A percentile compares a stretch with the other conserved stretches of the same genome.
phyloP scores from a whole-genome alignment of 2,888 invertebrate genomes.

The Troides aeacus region DNA sequence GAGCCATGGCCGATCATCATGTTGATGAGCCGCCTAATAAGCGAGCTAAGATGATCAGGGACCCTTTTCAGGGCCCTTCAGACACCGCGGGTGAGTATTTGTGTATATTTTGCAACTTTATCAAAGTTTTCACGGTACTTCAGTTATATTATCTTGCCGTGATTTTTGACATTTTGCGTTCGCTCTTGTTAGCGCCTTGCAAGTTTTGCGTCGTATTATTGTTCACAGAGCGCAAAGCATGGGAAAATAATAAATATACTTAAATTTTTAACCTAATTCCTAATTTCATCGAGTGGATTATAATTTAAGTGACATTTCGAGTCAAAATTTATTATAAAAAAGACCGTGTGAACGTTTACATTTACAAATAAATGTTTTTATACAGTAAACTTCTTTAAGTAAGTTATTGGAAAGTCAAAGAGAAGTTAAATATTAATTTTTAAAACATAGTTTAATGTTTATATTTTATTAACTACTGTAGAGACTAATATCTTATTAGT shows the following conservation, averaged over 20 bases:
- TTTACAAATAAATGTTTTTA: slow-evolving; percentile 2
- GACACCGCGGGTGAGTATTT: slow-evolving; percentile 87
- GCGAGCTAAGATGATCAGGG: slow-evolving; percentile 94
- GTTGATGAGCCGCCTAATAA: slow-evolving; percentile 97
- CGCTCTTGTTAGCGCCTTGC: slow-evolving; percentile 71
- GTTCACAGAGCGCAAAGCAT: slow-evolving; percentile 43
- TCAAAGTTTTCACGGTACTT: slow-evolving; percentile 59
- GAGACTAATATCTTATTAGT: neutral
- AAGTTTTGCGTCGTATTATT: slow-evolving; percentile 77
- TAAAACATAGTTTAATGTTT: neutral
- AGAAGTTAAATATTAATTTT: neutral
- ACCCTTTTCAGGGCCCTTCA: slow-evolving; percentile 89
- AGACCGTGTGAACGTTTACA: slow-evolving; percentile 3
- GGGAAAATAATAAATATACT: slow-evolving; percentile 28
- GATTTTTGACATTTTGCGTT: slow-evolving; percentile 73
- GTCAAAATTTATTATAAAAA: slow-evolving; percentile 21
- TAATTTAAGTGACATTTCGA: slow-evolving; percentile 15
- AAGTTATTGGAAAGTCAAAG: neutral
- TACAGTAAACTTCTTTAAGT: neutral
- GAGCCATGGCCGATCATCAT: slow-evolving; percentile 95
- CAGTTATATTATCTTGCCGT: slow-evolving; percentile 72
- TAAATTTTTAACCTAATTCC: slow-evolving; percentile 31
- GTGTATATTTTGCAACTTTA: slow-evolving; percentile 61
- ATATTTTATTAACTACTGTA: neutral
- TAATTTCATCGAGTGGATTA: slow-evolving; percentile 5